These are phyloP conservation scores for Silurus meridionalis DNA, from an alignment of 2,113 vertebrate species.

Conservation along the genomic window DNA sequence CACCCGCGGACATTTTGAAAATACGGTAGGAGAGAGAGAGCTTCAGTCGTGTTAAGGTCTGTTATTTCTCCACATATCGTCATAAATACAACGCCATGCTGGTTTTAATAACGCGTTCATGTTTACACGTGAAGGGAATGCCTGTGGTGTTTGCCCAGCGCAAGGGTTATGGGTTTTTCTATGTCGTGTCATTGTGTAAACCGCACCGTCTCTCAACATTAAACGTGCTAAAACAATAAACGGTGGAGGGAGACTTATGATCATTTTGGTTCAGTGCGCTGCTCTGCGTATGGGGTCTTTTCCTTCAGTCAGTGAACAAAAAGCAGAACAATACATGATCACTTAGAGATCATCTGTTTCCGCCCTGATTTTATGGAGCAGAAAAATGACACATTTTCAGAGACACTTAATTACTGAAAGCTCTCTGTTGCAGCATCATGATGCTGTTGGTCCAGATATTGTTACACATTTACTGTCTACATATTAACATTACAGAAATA, in stretches of 20 bases:
- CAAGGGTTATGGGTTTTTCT: neutral
- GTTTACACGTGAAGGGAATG: neutral
- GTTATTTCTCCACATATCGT: neutral
- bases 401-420: neutral
- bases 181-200: neutral
- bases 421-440: neutral
- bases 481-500: neutral
- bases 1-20: conserved; percentile 13
- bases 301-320: neutral
- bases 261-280: neutral
- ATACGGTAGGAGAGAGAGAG: conserved; percentile 12
- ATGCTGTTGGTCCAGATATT: neutral
- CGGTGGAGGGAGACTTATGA: neutral
- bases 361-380: neutral
- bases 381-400: neutral
- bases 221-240: neutral
- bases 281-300: neutral
- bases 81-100: conserved; percentile 4
- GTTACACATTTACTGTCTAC: neutral
- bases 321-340: neutral
- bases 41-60: neutral
- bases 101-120: neutral
- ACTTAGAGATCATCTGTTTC: neutral
- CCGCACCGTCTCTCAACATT: neutral
- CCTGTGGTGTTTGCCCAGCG: neutral